Evolutionary conservation across 2,888 invertebrate species (phyloP), one percentile per base, ranked within the genome.

Genomic region (Seira ritae): DNA sequence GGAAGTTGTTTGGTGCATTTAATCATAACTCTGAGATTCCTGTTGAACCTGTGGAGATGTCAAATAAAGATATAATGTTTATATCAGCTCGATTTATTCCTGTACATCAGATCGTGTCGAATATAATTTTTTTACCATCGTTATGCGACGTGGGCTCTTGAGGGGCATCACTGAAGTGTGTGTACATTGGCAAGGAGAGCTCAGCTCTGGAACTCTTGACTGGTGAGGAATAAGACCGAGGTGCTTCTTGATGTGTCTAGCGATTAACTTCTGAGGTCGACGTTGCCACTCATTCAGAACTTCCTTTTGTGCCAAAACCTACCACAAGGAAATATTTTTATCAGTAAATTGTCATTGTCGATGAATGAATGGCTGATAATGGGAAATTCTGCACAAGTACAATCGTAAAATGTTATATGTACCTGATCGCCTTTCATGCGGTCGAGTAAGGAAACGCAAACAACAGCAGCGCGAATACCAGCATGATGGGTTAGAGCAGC

Each of bases 351-450:
- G n/a, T n/a, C n/a, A n/a, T n/a, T n/a, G n/a, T n/a, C n/a, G n/a
- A n/a, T n/a, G n/a, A n/a, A n/a, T n/a, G n/a, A n/a, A n/a, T n/a
- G n/a, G n/a, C n/a, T n/a, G n/a, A n/a, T n/a, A n/a, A n/a, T n/a
- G n/a, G n/a, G n/a, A n/a, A n/a, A n/a, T n/a, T n/a, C n/a, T n/a
- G n/a, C n/a, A n/a, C n/a, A n/a, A n/a, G n/a, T 67, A 19, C 46
- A 46, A 20, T 67, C 17, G n/a, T 12, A 15, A 15, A 50, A 12
- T 12, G 42, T 12, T 10, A 6, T n/a, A 66, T 89, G 90, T 91
- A 98, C 96, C 94, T 98, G 98, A 92, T 99, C 99, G 23, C 97
- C 97, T 90, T 97, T 95, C 62, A 98, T 93, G 86, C 99, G 93
- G 91, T 99, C 97, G 73, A 99, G 92, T 42, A 99, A 91, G 0